These are phyloP conservation scores for Cylindroiulus punctatus DNA, from an alignment of 2,888 invertebrate genomes.

Conservation along the genomic window DNA sequence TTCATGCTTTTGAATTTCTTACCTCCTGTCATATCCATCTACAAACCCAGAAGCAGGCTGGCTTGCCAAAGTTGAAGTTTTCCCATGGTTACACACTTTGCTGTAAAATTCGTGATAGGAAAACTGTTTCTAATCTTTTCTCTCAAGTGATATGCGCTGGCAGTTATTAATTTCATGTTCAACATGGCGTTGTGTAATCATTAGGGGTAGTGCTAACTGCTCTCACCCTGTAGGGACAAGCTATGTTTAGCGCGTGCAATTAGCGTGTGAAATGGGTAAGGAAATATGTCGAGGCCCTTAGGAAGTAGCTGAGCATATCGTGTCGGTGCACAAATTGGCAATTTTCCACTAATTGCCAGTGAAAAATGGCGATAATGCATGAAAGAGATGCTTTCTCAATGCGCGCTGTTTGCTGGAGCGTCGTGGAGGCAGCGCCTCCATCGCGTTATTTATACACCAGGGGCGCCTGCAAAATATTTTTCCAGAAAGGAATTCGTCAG, in stretches of 20 bases:
- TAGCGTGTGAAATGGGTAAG: slow-evolving; percentile 25
- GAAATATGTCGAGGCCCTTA: background rate
- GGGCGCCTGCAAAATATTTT: background rate
- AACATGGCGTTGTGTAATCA: too few relatives aligned
- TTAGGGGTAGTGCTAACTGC: too few relatives aligned
- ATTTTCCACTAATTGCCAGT: slow-evolving; percentile 25
- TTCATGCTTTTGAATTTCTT: too few relatives aligned
- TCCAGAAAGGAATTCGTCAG: background rate
- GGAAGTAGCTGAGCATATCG: slow-evolving; percentile 5
- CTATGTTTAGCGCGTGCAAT: slow-evolving; percentile 4
- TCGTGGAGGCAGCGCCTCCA: background rate
- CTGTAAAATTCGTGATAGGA: too few relatives aligned
- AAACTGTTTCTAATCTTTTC: too few relatives aligned
- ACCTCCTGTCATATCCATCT: too few relatives aligned
- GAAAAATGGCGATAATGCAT: background rate
- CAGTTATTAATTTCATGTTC: too few relatives aligned
- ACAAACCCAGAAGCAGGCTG: too few relatives aligned
- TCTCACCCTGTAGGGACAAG: background rate
- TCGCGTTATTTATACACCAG: background rate
- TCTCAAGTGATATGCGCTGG: too few relatives aligned
- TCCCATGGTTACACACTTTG: too few relatives aligned
- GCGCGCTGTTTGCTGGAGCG: background rate
- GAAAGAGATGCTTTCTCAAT: slow-evolving; percentile 10
- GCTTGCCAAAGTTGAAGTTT: too few relatives aligned
- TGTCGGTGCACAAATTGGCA: background rate